Conservation (phyloP, 2,888 invertebrate genomes). For the Agrotis segetum region DNA sequence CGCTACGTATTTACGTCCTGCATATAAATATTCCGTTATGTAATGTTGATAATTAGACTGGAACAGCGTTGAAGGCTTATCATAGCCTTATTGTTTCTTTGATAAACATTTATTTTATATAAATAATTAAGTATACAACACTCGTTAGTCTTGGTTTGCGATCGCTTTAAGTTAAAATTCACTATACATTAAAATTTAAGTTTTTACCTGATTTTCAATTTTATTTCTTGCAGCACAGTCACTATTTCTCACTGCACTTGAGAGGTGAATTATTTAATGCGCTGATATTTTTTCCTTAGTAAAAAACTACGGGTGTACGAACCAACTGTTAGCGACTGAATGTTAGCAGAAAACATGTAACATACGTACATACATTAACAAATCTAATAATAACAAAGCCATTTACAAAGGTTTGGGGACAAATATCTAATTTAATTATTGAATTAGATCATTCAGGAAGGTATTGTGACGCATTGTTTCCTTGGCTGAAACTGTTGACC, state of each 20-base stretch:
- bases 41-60: slow-evolving; percentile 52
- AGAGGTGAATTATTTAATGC: not conserved
- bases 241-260: slow-evolving; percentile 5
- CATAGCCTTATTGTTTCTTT: slow-evolving; percentile 34
- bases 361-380: not conserved
- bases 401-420: slow-evolving; percentile 1
- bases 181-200: not conserved
- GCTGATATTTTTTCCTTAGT: not conserved
- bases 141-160: slow-evolving; percentile 17
- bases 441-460: slow-evolving; percentile 29
- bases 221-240: not conserved
- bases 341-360: not conserved
- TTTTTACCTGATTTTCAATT: not conserved
- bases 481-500: not conserved
- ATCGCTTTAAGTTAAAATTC: not conserved
- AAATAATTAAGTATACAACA: slow-evolving; percentile 7
- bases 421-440: slow-evolving; percentile 41
- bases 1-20: slow-evolving; percentile 26
- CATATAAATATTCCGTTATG: slow-evolving; percentile 26
- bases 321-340: not conserved
- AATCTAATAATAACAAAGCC: slow-evolving; percentile 40
- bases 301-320: not conserved
- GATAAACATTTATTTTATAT: slow-evolving; percentile 19
- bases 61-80: slow-evolving; percentile 44
- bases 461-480: not conserved